Percentiles rank a stretch among this genome's conserved stretches.
These are phyloP conservation scores for Protonemura montana DNA, from an alignment of 2,888 invertebrate genomes.

Conservation along the genomic window DNA sequence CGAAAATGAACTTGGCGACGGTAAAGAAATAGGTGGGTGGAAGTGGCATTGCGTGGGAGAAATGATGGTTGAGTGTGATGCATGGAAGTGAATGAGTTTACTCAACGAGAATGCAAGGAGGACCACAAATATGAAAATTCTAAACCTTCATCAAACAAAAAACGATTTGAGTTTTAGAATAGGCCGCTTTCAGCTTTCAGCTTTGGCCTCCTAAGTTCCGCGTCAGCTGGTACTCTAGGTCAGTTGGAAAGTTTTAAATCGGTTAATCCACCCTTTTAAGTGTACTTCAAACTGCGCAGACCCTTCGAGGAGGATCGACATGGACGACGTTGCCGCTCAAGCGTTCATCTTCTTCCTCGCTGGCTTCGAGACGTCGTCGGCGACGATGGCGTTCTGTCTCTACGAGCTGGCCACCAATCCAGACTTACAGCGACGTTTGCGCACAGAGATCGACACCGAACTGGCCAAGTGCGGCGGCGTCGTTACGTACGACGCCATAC, in stretches of 20 bases:
- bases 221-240: too few species aligned
- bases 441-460: slow-evolving; percentile 61
- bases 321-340: slow-evolving; percentile 64
- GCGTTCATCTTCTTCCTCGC: slow-evolving; percentile 68
- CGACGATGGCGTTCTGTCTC: slow-evolving; percentile 65
- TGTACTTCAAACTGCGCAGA: slow-evolving; percentile 53
- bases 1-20: background rate
- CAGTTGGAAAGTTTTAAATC: too few species aligned
- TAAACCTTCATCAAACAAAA: too few species aligned
- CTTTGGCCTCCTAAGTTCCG: too few species aligned
- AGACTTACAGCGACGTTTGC: slow-evolving; percentile 61
- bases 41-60: background rate
- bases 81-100: too few species aligned
- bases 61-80: too few species aligned
- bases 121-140: too few species aligned
- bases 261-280: too few species aligned
- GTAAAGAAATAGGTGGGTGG: background rate
- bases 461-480: slow-evolving; percentile 59
- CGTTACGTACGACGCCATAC: slow-evolving; percentile 64
- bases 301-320: slow-evolving; percentile 55
- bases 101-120: too few species aligned
- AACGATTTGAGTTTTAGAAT: too few species aligned
- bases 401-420: slow-evolving; percentile 65
- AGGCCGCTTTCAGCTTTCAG: too few species aligned
- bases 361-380: slow-evolving; percentile 71